Evolutionary conservation across 92 coral and sea anemone species (phyloP).

Genomic region (Actinostola sp.): DNA sequence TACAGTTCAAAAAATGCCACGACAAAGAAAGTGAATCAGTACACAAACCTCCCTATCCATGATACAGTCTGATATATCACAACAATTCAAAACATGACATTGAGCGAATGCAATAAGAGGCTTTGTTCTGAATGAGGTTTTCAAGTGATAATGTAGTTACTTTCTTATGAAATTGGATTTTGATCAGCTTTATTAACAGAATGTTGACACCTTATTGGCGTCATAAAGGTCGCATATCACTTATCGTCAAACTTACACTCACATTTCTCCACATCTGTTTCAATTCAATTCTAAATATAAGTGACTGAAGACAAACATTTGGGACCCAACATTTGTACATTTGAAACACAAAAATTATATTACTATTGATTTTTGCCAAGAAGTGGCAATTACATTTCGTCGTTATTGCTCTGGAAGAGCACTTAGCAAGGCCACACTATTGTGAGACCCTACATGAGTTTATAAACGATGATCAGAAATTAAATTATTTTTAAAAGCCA

Average conservation of each 20-base stretch:
- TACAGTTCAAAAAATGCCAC: not conserved
- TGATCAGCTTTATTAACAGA: not conserved
- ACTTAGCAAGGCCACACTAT: no score
- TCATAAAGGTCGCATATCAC: not conserved
- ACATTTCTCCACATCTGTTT: no score
- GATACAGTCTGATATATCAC: not conserved
- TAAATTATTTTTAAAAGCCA: no score
- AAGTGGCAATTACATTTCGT: no score
- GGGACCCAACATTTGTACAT: no score
- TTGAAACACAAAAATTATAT: no score
- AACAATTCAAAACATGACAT: not conserved
- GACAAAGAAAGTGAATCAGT: not conserved
- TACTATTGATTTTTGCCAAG: no score
- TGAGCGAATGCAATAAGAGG: not conserved
- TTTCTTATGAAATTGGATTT: slow-evolving; percentile 13
- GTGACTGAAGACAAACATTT: no score
- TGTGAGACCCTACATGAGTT: no score
- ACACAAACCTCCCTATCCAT: not conserved
- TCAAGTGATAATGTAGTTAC: not conserved
- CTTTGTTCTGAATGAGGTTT: not conserved
- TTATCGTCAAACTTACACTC: not conserved
- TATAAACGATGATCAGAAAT: no score
- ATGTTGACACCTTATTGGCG: slow-evolving; percentile 23
- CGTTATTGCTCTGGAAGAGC: no score
- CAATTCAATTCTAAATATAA: no score